Evolutionary conservation across 2,888 invertebrate genomes (phyloP), one percentile per base, ranked within the genome.

Genomic region (Vandiemenella viatica): DNA sequence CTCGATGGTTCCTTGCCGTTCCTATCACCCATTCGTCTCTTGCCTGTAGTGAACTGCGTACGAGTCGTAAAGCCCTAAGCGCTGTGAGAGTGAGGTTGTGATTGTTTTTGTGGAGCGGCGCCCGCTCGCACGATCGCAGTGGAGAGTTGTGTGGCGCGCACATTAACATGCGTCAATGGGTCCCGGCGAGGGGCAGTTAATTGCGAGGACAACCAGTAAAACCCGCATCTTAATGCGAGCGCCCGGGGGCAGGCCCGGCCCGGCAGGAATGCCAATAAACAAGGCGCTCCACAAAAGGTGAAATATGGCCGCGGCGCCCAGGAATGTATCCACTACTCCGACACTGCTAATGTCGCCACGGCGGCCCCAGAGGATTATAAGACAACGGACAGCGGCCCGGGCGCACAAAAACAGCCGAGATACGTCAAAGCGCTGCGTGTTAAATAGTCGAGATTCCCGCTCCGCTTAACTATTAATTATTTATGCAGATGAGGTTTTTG

Each of bases 181-280:
- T n/a, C n/a, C n/a, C n/a, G n/a, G n/a, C n/a, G n/a, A n/a, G n/a
- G n/a, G n/a, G n/a, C n/a, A n/a, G n/a, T n/a, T n/a, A n/a, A n/a
- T n/a, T n/a, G 32, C 13, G 32, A 32, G n/a, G 32, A n/a, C 13
- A 32, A 32, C 32, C 32, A 32, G 32, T 32, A 32, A 32, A 32
- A 32, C 32, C 32, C 32, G 32, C 32, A 32, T 32, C 32, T 32
- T 32, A 32, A 32, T 32, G 32, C 32, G 32, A 32, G 32, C n/a
- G 32, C 32, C n/a, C 32, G 13, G 32, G n/a, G 10, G 32, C 32
- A n/a, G 32, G n/a, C 32, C 23, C 16, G 43, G n/a, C n/a, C n/a
- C n/a, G n/a, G n/a, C n/a, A 49, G 45, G 53, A 53, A 53, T 53
- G 13, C 53, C 53, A 53, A 53, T 53, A 53, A 53, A 53, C 53